Conservation (phyloP, 2,888 invertebrate genomes). For the Hipparchia semele region DNA sequence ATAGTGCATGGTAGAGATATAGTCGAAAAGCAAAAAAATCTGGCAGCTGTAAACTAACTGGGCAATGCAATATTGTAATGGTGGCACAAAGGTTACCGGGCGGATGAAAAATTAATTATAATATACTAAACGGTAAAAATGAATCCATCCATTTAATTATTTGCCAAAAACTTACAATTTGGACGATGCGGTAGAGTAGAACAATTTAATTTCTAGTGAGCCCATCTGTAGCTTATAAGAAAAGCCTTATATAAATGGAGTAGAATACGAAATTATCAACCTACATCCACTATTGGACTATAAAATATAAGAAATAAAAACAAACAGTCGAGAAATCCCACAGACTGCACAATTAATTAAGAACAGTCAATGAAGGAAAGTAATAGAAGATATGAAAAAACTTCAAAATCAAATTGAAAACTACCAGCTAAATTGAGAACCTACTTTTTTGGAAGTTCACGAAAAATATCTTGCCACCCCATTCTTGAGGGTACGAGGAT, state of each 20-base stretch:
- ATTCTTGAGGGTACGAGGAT: neutral
- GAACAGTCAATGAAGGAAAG: neutral
- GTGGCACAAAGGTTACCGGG: neutral
- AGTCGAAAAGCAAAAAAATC: neutral
- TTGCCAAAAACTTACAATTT: conserved; percentile 47
- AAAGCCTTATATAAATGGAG: conserved; percentile 7
- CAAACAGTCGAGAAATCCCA: neutral
- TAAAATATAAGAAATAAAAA: neutral
- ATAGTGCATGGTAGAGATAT: conserved; percentile 15
- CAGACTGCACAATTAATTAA: neutral
- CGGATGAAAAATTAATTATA: conserved; percentile 17
- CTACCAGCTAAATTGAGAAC: no score
- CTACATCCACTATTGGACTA: neutral
- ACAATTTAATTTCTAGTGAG: conserved; percentile 11
- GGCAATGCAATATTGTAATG: conserved; percentile 13
- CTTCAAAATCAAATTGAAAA: no score
- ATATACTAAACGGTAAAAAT: conserved; percentile 44
- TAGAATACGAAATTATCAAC: neutral
- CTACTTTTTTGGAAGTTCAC: no score
- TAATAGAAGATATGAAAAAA: no score
- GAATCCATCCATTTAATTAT: conserved; percentile 61
- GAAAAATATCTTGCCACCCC: neutral
- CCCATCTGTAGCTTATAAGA: neutral
- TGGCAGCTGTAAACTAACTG: conserved; percentile 9
- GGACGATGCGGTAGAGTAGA: conserved; percentile 23